phyloP scores from a whole-genome alignment of 2,113 vertebrate species.

The Sturnira hondurensis region DNA sequence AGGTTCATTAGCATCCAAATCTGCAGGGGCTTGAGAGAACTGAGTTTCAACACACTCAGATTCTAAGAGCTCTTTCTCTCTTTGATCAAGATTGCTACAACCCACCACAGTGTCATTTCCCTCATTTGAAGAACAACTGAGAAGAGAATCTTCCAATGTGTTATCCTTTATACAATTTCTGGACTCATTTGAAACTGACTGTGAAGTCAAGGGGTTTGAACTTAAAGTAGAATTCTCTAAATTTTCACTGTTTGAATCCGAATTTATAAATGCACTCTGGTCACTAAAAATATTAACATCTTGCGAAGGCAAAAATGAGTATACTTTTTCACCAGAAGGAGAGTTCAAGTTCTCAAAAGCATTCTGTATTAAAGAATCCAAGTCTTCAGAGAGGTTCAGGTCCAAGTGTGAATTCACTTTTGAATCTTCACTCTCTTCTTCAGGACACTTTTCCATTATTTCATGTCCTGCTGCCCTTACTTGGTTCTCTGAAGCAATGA shows the following conservation, averaged over 20 bases:
- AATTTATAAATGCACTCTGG: constrained; percentile 41
- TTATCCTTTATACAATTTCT: constrained; percentile 34
- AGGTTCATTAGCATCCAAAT: constrained; percentile 32
- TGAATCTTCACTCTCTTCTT: constrained; percentile 50
- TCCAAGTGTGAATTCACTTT: constrained; percentile 65
- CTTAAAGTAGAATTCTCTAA: constrained; percentile 57
- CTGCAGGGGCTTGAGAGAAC: constrained; percentile 32
- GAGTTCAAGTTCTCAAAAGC: constrained; percentile 81
- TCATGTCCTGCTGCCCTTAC: constrained; percentile 43
- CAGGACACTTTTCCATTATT: constrained; percentile 42
- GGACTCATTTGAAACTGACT: constrained; percentile 51
- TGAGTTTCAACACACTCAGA: background rate
- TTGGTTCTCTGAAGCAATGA: constrained; percentile 74
- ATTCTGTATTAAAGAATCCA: constrained; percentile 86
- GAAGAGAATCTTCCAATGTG: background rate
- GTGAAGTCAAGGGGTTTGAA: constrained; percentile 43
- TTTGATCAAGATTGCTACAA: constrained; percentile 44
- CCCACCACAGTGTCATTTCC: background rate
- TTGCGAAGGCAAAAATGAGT: constrained; percentile 52
- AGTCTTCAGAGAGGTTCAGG: constrained; percentile 82
- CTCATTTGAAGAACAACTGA: constrained; percentile 30
- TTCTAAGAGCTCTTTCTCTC: constrained; percentile 51
- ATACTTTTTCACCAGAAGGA: constrained; percentile 66
- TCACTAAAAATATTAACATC: constrained; percentile 16
- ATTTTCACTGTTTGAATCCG: constrained; percentile 57